phyloP scores from a whole-genome alignment of 2,888 invertebrate genomes.

The Operophtera brumata region DNA sequence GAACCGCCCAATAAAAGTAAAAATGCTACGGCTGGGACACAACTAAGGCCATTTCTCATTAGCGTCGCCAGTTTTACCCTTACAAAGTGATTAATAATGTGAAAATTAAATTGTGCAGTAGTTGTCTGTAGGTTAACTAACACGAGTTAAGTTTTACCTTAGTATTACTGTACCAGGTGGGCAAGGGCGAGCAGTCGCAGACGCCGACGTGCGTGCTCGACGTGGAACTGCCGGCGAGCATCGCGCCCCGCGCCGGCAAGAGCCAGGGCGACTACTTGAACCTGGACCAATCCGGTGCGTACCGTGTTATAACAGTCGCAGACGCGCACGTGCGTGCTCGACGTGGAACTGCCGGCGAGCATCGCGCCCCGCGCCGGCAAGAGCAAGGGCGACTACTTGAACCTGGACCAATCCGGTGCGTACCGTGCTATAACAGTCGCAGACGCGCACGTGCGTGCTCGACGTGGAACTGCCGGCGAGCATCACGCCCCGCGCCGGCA shows the following conservation, averaged over 20 bases:
- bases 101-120: no score
- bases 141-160: no score
- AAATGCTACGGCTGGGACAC: no score
- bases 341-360: slow-evolving; percentile 67
- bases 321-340: slow-evolving; percentile 71
- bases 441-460: slow-evolving; percentile 69
- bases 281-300: slow-evolving; percentile 72
- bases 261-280: slow-evolving; percentile 74
- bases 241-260: slow-evolving; percentile 72
- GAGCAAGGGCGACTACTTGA: slow-evolving; percentile 72
- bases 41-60: no score
- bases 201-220: slow-evolving; percentile 73
- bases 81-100: no score
- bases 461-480: slow-evolving; percentile 70
- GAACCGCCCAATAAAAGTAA: no score
- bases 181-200: slow-evolving; percentile 69
- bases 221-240: slow-evolving; percentile 65
- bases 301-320: slow-evolving; percentile 56
- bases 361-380: slow-evolving; percentile 72
- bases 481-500: slow-evolving; percentile 70
- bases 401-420: slow-evolving; percentile 75
- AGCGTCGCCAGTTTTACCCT: no score
- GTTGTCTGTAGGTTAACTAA: no score
- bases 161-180: slow-evolving; percentile 54
- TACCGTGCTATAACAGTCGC: slow-evolving; percentile 54